phyloP scores from a whole-genome alignment of 2,797 vertebrate genomes.

The Phalloptychus januarius region DNA sequence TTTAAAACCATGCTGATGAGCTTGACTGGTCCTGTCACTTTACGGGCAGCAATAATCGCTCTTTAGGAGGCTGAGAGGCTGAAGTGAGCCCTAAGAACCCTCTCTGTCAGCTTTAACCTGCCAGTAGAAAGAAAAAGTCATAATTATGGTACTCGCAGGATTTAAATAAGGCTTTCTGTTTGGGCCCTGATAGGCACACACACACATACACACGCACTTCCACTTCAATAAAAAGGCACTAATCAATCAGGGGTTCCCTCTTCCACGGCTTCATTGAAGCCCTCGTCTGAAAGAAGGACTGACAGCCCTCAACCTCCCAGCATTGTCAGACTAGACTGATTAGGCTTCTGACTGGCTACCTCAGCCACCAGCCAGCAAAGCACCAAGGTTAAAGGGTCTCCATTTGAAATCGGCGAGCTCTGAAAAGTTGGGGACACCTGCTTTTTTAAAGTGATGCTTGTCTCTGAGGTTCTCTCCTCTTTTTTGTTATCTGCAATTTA shows the following conservation, averaged over 20 bases:
- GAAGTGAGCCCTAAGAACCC: constrained; percentile 81
- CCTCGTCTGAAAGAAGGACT: constrained; percentile 77
- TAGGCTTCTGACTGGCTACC: constrained; percentile 79
- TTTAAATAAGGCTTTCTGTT: constrained; percentile 77
- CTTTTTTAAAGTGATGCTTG: constrained; percentile 82
- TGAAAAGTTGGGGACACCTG: constrained; percentile 85
- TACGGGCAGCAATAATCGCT: constrained; percentile 76
- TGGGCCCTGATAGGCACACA: constrained; percentile 58
- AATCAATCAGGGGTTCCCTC: constrained; percentile 81
- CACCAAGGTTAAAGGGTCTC: constrained; percentile 80
- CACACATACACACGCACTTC: constrained; percentile 49
- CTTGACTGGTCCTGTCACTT: constrained; percentile 64
- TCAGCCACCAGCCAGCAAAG: constrained; percentile 78
- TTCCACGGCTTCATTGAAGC: constrained; percentile 76
- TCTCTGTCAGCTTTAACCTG: constrained; percentile 77
- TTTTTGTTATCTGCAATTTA: constrained; percentile 78
- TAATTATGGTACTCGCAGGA: constrained; percentile 80
- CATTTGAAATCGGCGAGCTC: constrained; percentile 77
- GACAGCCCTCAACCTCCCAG: constrained; percentile 82
- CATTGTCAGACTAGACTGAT: constrained; percentile 81
- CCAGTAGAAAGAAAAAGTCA: constrained; percentile 80
- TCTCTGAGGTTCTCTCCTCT: constrained; percentile 67
- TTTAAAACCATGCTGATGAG: constrained; percentile 69
- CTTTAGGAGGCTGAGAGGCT: constrained; percentile 76
- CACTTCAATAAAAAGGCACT: constrained; percentile 81